Base-by-base conservation (phyloP, 2,888 invertebrate species). In the Scrobipalpa atriplicella region DNA sequence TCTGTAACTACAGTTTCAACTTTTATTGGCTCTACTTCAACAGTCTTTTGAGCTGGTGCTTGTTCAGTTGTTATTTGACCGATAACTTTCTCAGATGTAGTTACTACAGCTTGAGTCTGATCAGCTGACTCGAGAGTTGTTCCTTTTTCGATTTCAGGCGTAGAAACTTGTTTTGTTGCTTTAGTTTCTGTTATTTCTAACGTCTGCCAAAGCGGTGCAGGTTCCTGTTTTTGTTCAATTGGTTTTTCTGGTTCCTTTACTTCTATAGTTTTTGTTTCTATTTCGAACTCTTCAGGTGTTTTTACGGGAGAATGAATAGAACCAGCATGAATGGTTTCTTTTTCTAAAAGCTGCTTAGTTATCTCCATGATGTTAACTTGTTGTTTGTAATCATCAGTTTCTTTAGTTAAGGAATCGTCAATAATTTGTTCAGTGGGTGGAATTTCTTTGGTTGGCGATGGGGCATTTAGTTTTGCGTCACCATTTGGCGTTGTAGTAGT, bases 1-100 rank as follows among this genome's bases (percentile, higher is more conserved):
- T 88, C 87, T 67, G 82, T 80, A 2, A 84, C 70, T 47, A 82
- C 69, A 60, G 79, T 82, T 58, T 79, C 84, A 21, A 81, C 69
- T 73, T 81, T 78, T 16, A 83, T 71, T 41, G 81, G 80, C 70
- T 83, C 75, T 29, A 86, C 78, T 72, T 78, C 72, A 18, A 85
- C 73, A 11, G 79, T 62, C 51, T 81, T 81, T 63, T 82, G 83
- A 10, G 69, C 67, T 1, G 78, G 78, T 47, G 62, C n/a, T 41
- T 39, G 21, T 76, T 74, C 71, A 77, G 72, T 71, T 67, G 80
- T 78, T 21, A 60, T 67, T 66, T 68, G 66, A 51, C 54, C 11
- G 13, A 56, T 21, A 11, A 21, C 21, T 56, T 56, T 56, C 9
- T 56, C 54, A 2, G 29, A 13, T 29, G 29, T 13, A 56, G 54